phyloP scores from a whole-genome alignment of 1,140 invertebrate species.

The Megalonaias nervosa region DNA sequence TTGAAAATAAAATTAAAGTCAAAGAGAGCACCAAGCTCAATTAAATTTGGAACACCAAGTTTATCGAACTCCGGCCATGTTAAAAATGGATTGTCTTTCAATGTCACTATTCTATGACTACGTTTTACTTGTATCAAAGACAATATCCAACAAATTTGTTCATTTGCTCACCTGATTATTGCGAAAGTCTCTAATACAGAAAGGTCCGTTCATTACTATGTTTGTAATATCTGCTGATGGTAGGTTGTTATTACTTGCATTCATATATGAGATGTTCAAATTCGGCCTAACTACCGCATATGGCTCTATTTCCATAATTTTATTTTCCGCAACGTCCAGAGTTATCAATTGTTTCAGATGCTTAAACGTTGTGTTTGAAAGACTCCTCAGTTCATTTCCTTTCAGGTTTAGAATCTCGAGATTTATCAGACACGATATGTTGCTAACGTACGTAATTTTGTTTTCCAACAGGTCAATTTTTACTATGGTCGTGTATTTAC shows the following conservation, averaged over 20 bases:
- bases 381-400: no score
- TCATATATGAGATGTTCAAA: slow-evolving; percentile 2
- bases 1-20: slow-evolving; percentile 15
- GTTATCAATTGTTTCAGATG: neutral
- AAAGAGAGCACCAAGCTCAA: slow-evolving; percentile 18
- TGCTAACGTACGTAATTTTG: no score
- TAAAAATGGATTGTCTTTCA: slow-evolving; percentile 12
- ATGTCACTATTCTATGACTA: slow-evolving; percentile 18
- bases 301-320: slow-evolving; percentile 18
- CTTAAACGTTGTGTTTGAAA: slow-evolving; percentile 19
- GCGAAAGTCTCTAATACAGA: slow-evolving; percentile 13
- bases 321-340: slow-evolving; percentile 5
- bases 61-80: slow-evolving; percentile 15
- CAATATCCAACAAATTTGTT: slow-evolving; percentile 3
- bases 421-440: no score
- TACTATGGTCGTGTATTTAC: no score
- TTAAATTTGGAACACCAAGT: slow-evolving; percentile 3
- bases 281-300: neutral
- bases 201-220: neutral
- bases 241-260: slow-evolving; percentile 19
- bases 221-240: slow-evolving; percentile 15
- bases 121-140: neutral
- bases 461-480: no score
- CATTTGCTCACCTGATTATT: slow-evolving; percentile 8
- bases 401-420: no score